Percentiles rank a stretch among this genome's conserved stretches.
These are phyloP conservation scores for Adoxophyes honmai DNA, from an alignment of 1,140 invertebrate genomes.

Conservation along the genomic window DNA sequence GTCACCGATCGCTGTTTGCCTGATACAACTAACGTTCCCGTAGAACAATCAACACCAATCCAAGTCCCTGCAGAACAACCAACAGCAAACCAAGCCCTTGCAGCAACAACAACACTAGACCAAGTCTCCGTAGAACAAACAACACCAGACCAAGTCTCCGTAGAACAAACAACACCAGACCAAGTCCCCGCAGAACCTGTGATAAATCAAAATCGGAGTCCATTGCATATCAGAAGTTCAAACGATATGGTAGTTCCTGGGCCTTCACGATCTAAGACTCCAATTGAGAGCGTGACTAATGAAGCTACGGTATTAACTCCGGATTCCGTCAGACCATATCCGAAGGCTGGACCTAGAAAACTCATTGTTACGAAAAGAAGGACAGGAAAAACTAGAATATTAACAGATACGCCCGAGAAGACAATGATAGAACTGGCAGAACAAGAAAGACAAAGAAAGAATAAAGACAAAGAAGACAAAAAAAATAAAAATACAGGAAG, in stretches of 20 bases:
- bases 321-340: conserved; percentile 26
- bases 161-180: too few species aligned
- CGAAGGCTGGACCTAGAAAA: conserved; percentile 20
- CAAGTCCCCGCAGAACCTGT: too few species aligned
- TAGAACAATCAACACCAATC: conserved; percentile 5
- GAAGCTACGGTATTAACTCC: conserved; percentile 20
- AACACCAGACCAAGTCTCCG: too few species aligned
- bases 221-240: neutral
- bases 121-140: too few species aligned
- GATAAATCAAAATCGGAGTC: neutral
- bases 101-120: neutral
- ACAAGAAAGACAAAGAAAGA: too few species aligned
- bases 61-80: conserved; percentile 16
- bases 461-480: too few species aligned
- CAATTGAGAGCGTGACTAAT: neutral
- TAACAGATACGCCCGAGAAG: neutral
- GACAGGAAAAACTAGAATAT: neutral
- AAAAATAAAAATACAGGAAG: too few species aligned
- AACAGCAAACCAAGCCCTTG: conserved; percentile 18
- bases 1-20: conserved; percentile 24
- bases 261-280: neutral
- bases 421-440: too few species aligned
- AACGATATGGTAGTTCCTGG: too few species aligned
- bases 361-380: neutral
- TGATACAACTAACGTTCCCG: conserved; percentile 16